Conservation (phyloP, 35 echinoderm and acorn worm species). For the Ophioderma brevispina region DNA sequence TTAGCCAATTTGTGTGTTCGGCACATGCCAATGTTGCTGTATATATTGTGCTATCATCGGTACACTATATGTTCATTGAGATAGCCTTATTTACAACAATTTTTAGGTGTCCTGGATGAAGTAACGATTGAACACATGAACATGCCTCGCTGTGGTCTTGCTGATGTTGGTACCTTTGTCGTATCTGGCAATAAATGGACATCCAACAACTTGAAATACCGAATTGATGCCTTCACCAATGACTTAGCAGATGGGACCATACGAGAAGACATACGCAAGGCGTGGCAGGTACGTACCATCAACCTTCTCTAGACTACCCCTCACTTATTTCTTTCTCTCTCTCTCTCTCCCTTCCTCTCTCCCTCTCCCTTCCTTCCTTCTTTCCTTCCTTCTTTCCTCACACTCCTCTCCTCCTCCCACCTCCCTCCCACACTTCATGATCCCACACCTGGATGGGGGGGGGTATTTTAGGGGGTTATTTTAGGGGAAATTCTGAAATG, state of each 20-base stretch:
- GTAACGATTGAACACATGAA: not conserved
- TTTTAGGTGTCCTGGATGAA: not conserved
- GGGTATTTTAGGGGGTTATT: not conserved
- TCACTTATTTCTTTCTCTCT: too few relatives aligned
- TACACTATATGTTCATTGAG: not conserved
- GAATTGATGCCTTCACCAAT: not conserved
- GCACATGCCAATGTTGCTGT: not conserved
- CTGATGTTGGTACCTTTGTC: not conserved
- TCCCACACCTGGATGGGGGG: not conserved
- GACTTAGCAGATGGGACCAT: not conserved
- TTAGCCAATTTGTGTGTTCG: too few relatives aligned
- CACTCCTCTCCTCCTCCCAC: too few relatives aligned
- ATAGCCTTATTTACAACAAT: not conserved
- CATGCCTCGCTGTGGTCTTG: not conserved
- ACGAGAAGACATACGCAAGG: not conserved
- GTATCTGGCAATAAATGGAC: not conserved
- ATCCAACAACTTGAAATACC: not conserved
- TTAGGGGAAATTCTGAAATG: not conserved
- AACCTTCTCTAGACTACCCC: too few relatives aligned
- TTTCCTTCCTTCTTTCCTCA: too few relatives aligned
- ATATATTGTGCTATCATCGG: not conserved
- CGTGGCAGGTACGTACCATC: not conserved
- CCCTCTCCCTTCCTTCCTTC: too few relatives aligned
- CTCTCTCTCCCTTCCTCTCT: too few relatives aligned
- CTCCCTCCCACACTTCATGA: too few relatives aligned